Evolutionary conservation across 2,888 invertebrate species (phyloP).

Genomic region (Drosophila lutescens): DNA sequence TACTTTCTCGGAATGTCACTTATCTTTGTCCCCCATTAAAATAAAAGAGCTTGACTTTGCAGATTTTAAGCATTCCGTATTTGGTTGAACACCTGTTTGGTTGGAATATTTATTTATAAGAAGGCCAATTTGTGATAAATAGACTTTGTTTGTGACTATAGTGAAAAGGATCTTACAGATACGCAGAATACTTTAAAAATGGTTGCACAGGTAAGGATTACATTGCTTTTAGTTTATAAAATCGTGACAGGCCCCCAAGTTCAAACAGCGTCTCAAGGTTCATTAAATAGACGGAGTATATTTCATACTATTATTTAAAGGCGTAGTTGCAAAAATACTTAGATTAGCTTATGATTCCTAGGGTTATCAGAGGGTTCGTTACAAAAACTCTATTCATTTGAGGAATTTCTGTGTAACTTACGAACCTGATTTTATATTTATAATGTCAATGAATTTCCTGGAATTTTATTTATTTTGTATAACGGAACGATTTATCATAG

Average conservation of each 20-base stretch:
- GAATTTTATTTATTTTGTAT: neutral
- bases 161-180: neutral
- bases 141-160: too few species aligned
- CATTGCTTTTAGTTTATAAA: neutral
- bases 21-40: constrained; percentile 8
- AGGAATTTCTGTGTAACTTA: neutral
- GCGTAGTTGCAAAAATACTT: constrained; percentile 4
- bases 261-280: neutral
- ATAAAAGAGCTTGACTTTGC: constrained; percentile 26
- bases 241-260: neutral
- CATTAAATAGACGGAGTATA: neutral
- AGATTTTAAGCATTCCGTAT: neutral
- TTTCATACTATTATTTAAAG: neutral
- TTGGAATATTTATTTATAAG: neutral
- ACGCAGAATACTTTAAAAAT: neutral
- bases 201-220: constrained; percentile 6
- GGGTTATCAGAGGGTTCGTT: constrained; percentile 17
- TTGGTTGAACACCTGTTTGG: constrained; percentile 20
- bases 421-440: neutral
- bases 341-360: neutral
- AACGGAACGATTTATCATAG: neutral
- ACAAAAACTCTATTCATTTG: neutral
- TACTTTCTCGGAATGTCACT: constrained; percentile 14
- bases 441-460: neutral
- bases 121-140: neutral